Percentiles rank a stretch among this genome's conserved stretches.
Conservation (phyloP, 2,888 invertebrate genomes). For the Nemapogon koenigi region DNA sequence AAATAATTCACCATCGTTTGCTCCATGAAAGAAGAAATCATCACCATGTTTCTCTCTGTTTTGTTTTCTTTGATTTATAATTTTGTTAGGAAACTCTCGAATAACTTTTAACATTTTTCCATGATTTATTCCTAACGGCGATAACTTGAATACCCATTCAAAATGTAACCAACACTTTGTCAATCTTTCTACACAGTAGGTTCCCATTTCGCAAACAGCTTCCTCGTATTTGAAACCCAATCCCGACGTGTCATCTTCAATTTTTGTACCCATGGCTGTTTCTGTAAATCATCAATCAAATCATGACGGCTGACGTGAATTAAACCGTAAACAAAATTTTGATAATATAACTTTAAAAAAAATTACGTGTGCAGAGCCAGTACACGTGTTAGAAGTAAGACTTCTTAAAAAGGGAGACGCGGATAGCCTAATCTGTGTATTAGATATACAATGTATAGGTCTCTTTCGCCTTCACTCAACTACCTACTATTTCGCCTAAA, state of each 20-base stretch:
- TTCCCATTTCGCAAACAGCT: conserved; percentile 56
- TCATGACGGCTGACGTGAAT: too few species aligned
- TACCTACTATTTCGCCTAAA: too few species aligned
- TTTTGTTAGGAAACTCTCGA: conserved; percentile 33
- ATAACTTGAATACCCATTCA: conserved; percentile 58
- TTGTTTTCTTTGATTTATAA: conserved; percentile 39
- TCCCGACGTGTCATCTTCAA: conserved; percentile 39
- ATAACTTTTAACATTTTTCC: conserved; percentile 32
- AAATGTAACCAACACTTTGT: conserved; percentile 63
- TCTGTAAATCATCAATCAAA: conserved; percentile 35
- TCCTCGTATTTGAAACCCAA: conserved; percentile 61
- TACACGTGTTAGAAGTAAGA: too few species aligned
- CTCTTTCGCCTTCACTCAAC: too few species aligned
- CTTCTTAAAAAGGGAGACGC: too few species aligned
- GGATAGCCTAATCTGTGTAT: too few species aligned
- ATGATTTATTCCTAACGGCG: conserved; percentile 55
- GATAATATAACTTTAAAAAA: too few species aligned
- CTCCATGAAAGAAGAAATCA: conserved; percentile 10
- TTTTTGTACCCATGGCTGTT: conserved; percentile 74
- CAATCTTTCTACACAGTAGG: conserved; percentile 35
- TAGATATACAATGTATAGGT: too few species aligned
- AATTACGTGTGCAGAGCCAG: too few species aligned
- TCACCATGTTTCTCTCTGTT: conserved; percentile 18
- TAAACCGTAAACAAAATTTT: too few species aligned
- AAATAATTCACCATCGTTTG: conserved; percentile 13